These are phyloP conservation scores for Sclerurus mexicanus DNA, from an alignment of 2,113 vertebrate species.

Conservation along the genomic window DNA sequence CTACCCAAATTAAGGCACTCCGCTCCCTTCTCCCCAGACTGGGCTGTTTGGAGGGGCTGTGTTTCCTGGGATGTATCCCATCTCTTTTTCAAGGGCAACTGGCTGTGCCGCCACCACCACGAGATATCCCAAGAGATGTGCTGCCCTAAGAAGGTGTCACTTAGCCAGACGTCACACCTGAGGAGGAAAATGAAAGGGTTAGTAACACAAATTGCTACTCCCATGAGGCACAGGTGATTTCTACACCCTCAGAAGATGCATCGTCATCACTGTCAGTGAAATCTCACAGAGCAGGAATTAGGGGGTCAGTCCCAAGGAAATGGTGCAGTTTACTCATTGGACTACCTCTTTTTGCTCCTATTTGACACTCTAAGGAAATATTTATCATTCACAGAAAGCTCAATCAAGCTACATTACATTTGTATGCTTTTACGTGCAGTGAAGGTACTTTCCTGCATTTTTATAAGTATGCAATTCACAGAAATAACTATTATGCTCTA, in stretches of 20 bases:
- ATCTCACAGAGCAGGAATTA: neutral
- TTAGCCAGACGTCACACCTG: neutral
- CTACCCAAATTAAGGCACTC: neutral
- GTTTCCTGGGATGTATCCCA: neutral
- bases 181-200: neutral
- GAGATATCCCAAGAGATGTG: neutral
- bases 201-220: neutral
- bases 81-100: neutral
- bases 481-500: neutral
- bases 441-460: neutral
- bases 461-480: neutral
- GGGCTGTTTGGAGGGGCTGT: neutral
- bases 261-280: neutral
- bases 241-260: neutral
- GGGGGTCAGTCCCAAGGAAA: neutral
- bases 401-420: neutral
- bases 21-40: neutral
- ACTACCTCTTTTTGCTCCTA: neutral
- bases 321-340: neutral
- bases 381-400: neutral
- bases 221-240: neutral
- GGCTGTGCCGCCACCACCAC: accelerated
- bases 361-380: neutral
- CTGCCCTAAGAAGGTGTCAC: neutral
- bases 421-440: neutral